phyloP scores from a whole-genome alignment of 1,140 invertebrate species.

The Drosophila mayri region DNA sequence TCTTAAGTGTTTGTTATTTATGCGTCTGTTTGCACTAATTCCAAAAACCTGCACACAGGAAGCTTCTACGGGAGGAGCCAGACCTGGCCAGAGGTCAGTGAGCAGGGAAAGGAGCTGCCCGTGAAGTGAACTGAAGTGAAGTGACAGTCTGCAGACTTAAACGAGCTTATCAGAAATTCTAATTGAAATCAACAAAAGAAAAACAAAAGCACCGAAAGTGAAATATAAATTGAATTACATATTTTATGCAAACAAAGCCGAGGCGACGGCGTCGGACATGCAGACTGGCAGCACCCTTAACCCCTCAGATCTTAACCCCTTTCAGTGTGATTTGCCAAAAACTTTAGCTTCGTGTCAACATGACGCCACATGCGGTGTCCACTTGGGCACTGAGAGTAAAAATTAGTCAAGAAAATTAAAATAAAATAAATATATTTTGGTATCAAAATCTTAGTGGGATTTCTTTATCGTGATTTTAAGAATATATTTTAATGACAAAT shows the following conservation, averaged over 20 bases:
- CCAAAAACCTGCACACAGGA: slow-evolving; percentile 23
- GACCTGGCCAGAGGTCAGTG: slow-evolving; percentile 35
- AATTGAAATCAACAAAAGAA: slow-evolving; percentile 66
- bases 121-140: slow-evolving; percentile 12
- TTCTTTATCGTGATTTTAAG: background rate
- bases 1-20: slow-evolving; percentile 67
- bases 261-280: slow-evolving; percentile 6
- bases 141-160: slow-evolving; percentile 65
- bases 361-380: slow-evolving; percentile 39
- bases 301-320: slow-evolving; percentile 8
- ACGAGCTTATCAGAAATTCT: slow-evolving; percentile 74
- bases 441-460: too few species aligned
- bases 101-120: background rate
- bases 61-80: background rate
- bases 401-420: background rate
- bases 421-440: background rate
- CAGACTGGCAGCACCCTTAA: slow-evolving; percentile 14
- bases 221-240: slow-evolving; percentile 55
- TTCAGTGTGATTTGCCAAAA: slow-evolving; percentile 44
- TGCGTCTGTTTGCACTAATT: slow-evolving; percentile 78
- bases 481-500: too few species aligned
- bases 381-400: slow-evolving; percentile 6
- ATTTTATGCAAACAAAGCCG: slow-evolving; percentile 48
- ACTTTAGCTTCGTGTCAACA: slow-evolving; percentile 43
- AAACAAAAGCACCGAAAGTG: slow-evolving; percentile 51